Evolutionary conservation across 2,888 invertebrate species (phyloP).

Genomic region (Enoplolaimus lenunculus): DNA sequence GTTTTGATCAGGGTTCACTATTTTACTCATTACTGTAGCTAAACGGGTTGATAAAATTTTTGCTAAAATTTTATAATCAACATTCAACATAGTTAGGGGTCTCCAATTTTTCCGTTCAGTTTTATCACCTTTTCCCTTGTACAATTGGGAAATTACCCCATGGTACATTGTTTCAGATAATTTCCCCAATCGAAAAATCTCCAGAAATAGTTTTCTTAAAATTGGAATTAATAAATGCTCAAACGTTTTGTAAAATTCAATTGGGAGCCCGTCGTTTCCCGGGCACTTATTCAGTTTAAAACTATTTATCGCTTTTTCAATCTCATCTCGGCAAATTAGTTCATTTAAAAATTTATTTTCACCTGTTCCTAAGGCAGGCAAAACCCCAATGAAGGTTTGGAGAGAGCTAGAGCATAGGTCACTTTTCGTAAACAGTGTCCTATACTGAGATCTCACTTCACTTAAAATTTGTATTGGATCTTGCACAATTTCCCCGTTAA

Average conservation of each 20-base stretch:
- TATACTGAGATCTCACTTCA: constrained; percentile 12
- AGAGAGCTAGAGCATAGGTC: not conserved
- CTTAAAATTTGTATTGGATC: not conserved
- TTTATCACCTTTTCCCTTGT: constrained; percentile 12
- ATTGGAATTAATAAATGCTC: not conserved
- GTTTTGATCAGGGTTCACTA: constrained; percentile 10
- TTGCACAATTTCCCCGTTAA: not conserved
- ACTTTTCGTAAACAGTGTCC: constrained; percentile 6
- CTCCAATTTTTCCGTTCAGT: constrained; percentile 11
- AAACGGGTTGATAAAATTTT: constrained; percentile 10
- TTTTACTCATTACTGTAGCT: not conserved
- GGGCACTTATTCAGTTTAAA: not conserved
- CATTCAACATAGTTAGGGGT: constrained; percentile 15
- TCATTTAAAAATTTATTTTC: not conserved
- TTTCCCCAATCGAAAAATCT: not conserved
- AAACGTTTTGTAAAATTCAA: constrained; percentile 6
- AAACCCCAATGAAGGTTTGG: too few relatives aligned
- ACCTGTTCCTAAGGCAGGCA: not conserved
- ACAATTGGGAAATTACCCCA: constrained; percentile 11
- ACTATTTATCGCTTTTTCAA: not conserved
- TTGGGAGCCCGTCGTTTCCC: constrained; percentile 6
- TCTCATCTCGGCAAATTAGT: not conserved
- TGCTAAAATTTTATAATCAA: constrained; percentile 17
- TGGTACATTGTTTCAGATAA: not conserved
- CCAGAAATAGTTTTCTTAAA: not conserved